Conservation (phyloP, 2,888 invertebrate genomes). For the Ochropacha duplaris region DNA sequence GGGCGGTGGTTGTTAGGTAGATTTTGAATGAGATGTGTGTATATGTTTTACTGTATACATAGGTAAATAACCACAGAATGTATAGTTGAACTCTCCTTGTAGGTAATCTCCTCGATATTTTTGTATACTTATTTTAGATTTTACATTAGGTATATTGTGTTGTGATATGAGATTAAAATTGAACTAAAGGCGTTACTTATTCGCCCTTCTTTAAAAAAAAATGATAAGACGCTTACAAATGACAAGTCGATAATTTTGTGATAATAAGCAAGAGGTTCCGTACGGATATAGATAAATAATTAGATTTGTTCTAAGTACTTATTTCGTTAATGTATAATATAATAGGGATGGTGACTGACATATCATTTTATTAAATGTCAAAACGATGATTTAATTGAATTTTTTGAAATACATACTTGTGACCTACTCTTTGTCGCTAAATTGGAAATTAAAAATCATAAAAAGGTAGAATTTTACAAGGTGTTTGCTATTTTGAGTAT, state of each 20-base stretch:
- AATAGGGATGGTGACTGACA: too few relatives aligned
- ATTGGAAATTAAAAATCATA: too few relatives aligned
- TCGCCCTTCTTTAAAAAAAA: neutral
- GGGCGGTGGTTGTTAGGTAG: slow-evolving; percentile 30
- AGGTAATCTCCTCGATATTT: too few relatives aligned
- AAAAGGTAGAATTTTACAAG: too few relatives aligned
- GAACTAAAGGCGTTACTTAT: neutral
- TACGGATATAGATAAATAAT: neutral
- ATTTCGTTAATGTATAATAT: too few relatives aligned
- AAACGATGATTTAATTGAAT: too few relatives aligned
- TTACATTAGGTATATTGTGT: neutral
- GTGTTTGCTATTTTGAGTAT: too few relatives aligned
- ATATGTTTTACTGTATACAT: neutral
- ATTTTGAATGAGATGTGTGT: slow-evolving; percentile 15
- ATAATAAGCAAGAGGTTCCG: neutral
- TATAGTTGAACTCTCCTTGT: neutral
- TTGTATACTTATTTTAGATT: neutral
- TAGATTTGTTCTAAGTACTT: neutral
- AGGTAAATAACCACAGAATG: neutral
- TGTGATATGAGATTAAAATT: neutral
- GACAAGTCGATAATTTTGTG: neutral
- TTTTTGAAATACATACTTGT: too few relatives aligned
- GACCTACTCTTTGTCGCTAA: too few relatives aligned
- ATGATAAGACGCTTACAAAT: neutral
- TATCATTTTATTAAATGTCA: too few relatives aligned